Base-by-base conservation (phyloP, 2,113 vertebrate species). In the Aix galericulata region DNA sequence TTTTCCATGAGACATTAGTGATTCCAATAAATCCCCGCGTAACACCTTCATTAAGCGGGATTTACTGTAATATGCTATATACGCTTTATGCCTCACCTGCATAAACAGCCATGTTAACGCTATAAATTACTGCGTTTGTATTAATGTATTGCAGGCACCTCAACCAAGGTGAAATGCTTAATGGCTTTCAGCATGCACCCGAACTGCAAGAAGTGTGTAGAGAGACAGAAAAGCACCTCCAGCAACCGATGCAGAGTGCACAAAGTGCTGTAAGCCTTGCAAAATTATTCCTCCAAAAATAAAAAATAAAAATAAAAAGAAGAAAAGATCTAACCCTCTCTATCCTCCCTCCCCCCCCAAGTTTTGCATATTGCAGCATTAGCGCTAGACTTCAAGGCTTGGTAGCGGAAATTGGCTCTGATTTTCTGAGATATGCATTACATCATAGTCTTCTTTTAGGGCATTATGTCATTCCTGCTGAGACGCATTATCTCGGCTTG, bases 361-460 rank as follows among this genome's bases (percentile, higher is more conserved):
- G 82, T 94, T 97, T 96, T 95, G 88, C 38, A 67, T 89, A 90
- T 80, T 50, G 91, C 96, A 97, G 96, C 97, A 95, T 97, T 95
- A 98, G 91, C 97, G 92, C 93, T 90, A 94, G 94, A 93, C 96
- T 97, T 97, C 82, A 91, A 96, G 94, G 96, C 96, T 98, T 96
- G 97, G 95, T 96, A 97, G 95, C 75, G 52, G 97, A 98, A 97
- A 98, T 97, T 96, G 96, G 95, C 96, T 98, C 96, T 96, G 97
- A 96, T 98, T 97, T 98, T 98, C 97, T 97, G 95, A 97, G 96
- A 98, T 97, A 91, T 82, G 95, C 97, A 98, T 98, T 98, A 98
- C 98, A 98, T 98, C 98, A 98, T 97, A 67, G 91, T 95, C 98
- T 98, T 97, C 97, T 98, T 98, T 98, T 98, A 98, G 98, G 95